These are phyloP conservation scores for Sitophilus oryzae DNA, from an alignment of 1,140 invertebrate genomes.

Conservation along the genomic window DNA sequence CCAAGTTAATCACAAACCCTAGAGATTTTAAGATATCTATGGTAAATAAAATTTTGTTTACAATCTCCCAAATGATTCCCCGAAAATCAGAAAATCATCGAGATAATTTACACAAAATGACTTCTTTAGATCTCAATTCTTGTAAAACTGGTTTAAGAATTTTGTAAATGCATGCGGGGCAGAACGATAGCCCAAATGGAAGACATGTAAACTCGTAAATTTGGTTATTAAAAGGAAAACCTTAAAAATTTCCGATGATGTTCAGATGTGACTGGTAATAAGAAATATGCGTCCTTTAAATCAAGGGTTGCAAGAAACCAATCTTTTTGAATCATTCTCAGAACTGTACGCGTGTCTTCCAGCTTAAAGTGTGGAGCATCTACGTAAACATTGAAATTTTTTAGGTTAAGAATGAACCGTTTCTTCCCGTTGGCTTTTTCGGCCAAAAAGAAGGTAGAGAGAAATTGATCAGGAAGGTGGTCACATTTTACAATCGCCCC, in stretches of 20 bases:
- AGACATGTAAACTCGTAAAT: neutral
- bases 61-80: neutral
- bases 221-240: neutral
- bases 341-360: neutral
- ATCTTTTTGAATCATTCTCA: neutral
- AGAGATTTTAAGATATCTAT: neutral
- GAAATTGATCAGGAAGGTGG: no score
- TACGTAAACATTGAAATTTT: neutral
- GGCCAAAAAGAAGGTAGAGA: slow-evolving; percentile 15
- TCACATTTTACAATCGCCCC: no score
- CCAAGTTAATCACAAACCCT: neutral
- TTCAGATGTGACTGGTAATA: neutral
- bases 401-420: slow-evolving; percentile 24
- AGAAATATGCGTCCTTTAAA: slow-evolving; percentile 1
- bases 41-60: neutral
- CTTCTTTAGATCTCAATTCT: neutral
- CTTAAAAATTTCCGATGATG: neutral
- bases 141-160: neutral
- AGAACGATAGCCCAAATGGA: neutral
- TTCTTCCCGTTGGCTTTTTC: slow-evolving; percentile 23
- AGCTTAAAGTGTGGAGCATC: neutral
- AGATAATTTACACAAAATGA: no score
- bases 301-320: neutral
- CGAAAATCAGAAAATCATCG: slow-evolving; percentile 9
- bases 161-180: no score